Evolutionary conservation across 2,797 vertebrate species (phyloP), one percentile per base, ranked within the genome.

Genomic region (Gadopsis bispinosus): DNA sequence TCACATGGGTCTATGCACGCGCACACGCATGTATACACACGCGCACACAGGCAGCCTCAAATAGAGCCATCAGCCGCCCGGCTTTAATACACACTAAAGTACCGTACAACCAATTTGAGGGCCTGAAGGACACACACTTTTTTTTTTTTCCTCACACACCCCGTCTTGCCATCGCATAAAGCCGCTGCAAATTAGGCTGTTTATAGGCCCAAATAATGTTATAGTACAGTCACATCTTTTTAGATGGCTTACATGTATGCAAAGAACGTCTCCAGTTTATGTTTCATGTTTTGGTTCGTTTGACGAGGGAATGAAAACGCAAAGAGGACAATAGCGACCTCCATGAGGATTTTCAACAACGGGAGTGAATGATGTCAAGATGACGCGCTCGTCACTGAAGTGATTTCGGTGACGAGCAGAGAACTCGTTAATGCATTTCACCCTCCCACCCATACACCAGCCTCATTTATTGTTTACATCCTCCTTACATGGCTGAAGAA

Each of bases 41-140:
- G 35, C 66, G 14, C n/a, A 48, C 54, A 53, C 71, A 55, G 58
- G 20, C 60, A 26, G 33, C 8, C 58, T 64, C 60, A 72, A 80
- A 90, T 75, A 75, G 78, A 89, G 83, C 73, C 79, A 67, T 89
- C 87, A 69, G 77, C 66, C 72, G 69, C 74, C 59, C 31, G n/a
- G 43, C 41, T 81, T 79, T 71, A 80, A 82, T 47, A 83, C 81
- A 74, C 84, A 77, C 60, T 56, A 39, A 78, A 73, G 69, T 65
- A 84, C 75, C 78, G 79, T 81, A 88, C 71, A 39, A 67, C 43
- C 69, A 79, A 63, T 85, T 37, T 54, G 29, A 76, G 8, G 13
- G 45, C 41, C 68, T 83, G 73, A 75, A 72, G 69, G 69, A 87
- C 76, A 72, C 45, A 54, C 48, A n/a, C 56, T 41, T 29, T 45